Conservation (phyloP, 2,113 vertebrate species). For the Daboia siamensis region DNA sequence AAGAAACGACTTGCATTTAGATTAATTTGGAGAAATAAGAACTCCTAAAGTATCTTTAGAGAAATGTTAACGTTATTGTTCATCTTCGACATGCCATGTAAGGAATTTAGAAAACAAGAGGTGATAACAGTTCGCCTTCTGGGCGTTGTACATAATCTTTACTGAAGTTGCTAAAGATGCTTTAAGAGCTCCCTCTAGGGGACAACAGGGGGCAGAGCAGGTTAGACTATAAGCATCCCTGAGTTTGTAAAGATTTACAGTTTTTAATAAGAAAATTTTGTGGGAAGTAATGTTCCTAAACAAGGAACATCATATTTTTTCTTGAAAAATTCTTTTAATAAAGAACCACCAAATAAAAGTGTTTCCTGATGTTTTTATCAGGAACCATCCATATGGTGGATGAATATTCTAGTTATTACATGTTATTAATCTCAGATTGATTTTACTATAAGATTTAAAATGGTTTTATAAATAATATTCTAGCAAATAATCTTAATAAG, state of each 20-base stretch:
- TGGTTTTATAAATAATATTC: neutral
- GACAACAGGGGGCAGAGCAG: neutral
- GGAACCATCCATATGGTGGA: neutral
- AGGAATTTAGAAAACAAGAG: neutral
- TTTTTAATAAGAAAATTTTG: neutral
- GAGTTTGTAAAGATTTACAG: neutral
- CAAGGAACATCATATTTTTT: neutral
- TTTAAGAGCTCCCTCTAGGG: constrained; percentile 14
- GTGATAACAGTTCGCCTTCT: neutral
- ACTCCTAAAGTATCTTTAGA: neutral
- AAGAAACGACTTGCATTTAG: neutral
- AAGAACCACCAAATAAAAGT: neutral
- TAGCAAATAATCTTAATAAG: neutral
- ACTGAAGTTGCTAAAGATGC: neutral
- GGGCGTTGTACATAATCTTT: constrained; percentile 35
- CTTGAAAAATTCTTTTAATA: neutral
- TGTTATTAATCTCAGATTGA: neutral
- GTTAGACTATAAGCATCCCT: neutral
- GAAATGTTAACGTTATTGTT: neutral
- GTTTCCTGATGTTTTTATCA: neutral
- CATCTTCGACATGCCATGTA: neutral
- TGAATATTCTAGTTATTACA: neutral
- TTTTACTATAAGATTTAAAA: neutral
- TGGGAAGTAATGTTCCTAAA: neutral
- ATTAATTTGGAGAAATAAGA: neutral